Percentiles rank a stretch among this genome's conserved stretches.
Conservation (phyloP, 2,888 invertebrate species). For the Clivina fossor region DNA sequence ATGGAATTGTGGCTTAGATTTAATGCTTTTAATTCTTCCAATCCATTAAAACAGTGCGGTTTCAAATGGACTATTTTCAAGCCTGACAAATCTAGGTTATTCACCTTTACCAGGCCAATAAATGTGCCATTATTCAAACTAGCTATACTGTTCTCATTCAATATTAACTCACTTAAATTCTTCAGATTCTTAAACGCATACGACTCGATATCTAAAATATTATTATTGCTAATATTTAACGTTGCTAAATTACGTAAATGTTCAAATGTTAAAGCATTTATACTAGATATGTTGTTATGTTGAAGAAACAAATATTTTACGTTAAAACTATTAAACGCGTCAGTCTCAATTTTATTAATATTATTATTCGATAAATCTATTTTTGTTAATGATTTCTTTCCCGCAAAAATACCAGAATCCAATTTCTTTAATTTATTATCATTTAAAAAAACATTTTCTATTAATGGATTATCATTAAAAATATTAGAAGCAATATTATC, state of each 20-base stretch:
- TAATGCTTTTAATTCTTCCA: slow-evolving; percentile 33
- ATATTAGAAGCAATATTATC: slow-evolving; percentile 8
- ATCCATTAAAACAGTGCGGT: slow-evolving; percentile 31
- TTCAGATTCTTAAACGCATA: slow-evolving; percentile 21
- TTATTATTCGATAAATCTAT: slow-evolving; percentile 23
- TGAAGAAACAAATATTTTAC: slow-evolving; percentile 17
- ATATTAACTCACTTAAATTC: slow-evolving; percentile 15
- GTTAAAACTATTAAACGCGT: slow-evolving; percentile 1
- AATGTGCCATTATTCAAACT: slow-evolving; percentile 33
- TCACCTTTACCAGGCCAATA: slow-evolving; percentile 31
- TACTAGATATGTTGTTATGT: slow-evolving; percentile 20
- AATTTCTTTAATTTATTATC: slow-evolving; percentile 11
- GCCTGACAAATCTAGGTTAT: slow-evolving; percentile 32
- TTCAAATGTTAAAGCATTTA: slow-evolving; percentile 23
- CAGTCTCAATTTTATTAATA: slow-evolving; percentile 10
- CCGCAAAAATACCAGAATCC: slow-evolving; percentile 13
- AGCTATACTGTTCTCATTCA: slow-evolving; percentile 30
- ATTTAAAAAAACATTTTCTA: slow-evolving; percentile 21
- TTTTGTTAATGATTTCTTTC: slow-evolving; percentile 11
- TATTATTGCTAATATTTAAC: slow-evolving; percentile 16
- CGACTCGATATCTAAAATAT: slow-evolving; percentile 18
- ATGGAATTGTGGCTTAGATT: slow-evolving; percentile 35
- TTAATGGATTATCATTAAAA: slow-evolving; percentile 13
- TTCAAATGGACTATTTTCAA: slow-evolving; percentile 35
- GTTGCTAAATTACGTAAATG: slow-evolving; percentile 21